Conservation (phyloP, 2,113 vertebrate species). For the Xiphorhynchus elegans region DNA sequence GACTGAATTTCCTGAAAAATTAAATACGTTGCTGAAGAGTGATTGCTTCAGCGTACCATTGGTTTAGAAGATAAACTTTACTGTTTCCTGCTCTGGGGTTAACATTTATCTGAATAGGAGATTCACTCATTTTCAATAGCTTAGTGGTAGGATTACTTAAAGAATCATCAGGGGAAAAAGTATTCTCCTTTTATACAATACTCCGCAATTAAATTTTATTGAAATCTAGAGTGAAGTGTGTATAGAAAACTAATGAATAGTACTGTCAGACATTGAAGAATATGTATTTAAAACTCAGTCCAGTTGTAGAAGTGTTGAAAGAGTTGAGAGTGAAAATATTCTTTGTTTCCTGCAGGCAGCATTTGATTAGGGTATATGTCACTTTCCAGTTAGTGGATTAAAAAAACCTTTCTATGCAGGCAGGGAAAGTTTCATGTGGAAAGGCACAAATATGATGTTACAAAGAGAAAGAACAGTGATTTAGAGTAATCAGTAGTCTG, state of each 20-base stretch:
- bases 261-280: background rate
- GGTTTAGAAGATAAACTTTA: background rate
- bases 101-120: background rate
- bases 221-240: background rate
- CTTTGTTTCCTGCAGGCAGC: background rate
- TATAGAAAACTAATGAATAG: background rate
- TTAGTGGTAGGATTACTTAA: background rate
- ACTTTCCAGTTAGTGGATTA: background rate
- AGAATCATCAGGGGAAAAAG: background rate
- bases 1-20: background rate
- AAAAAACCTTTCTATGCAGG: background rate
- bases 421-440: background rate
- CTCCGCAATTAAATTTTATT: background rate
- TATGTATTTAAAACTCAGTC: background rate
- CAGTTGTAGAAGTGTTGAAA: background rate
- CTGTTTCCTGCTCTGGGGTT: background rate
- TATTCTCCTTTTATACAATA: background rate
- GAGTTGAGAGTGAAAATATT: background rate
- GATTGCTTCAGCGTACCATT: background rate
- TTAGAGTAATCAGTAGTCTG: background rate
- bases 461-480: background rate
- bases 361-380: background rate
- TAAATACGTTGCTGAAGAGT: background rate
- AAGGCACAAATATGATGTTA: background rate
- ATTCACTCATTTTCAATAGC: background rate